phyloP scores from a whole-genome alignment of 2,888 invertebrate genomes.

The Bellardia pandia region DNA sequence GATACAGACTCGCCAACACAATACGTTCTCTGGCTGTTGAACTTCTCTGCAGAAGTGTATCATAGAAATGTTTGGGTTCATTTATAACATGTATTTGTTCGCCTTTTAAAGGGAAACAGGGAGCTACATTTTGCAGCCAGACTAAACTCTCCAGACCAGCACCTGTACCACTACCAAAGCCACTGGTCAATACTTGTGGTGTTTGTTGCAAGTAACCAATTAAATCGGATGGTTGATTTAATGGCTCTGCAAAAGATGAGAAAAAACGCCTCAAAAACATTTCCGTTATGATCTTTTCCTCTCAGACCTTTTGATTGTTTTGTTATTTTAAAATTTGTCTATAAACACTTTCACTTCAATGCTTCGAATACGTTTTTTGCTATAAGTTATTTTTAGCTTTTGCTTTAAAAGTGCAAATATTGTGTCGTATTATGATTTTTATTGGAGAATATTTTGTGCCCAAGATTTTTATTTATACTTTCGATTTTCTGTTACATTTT shows the following conservation, averaged over 20 bases:
- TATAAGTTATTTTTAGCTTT: conserved; percentile 65
- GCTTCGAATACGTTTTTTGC: conserved; percentile 41
- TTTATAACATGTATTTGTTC: conserved; percentile 89
- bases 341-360: conserved; percentile 63
- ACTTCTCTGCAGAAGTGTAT: conserved; percentile 88
- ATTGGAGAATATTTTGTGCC: neutral
- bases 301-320: conserved; percentile 4
- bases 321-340: neutral
- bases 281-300: neutral
- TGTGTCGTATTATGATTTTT: neutral
- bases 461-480: neutral
- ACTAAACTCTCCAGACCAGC: conserved; percentile 85
- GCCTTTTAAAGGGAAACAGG: conserved; percentile 89
- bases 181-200: conserved; percentile 76
- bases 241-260: conserved; percentile 80
- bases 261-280: conserved; percentile 82
- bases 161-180: conserved; percentile 75
- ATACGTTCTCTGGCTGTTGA: conserved; percentile 88
- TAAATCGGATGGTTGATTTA: conserved; percentile 79
- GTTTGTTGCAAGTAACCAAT: conserved; percentile 78
- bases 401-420: neutral
- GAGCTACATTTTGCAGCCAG: conserved; percentile 87
- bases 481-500: conserved; percentile 41
- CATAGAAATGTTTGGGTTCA: conserved; percentile 91
- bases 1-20: conserved; percentile 94